These are phyloP conservation scores for honey bee (Apis mellifera) DNA, from an alignment of 1,140 invertebrate species.

Conservation along the genomic window Amel_HAv3.1 CM009944.2:4993501-4994000, in stretches of 20 bases:
- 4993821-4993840: constrained; percentile 16
- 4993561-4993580: constrained; percentile 89
- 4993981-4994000: constrained; percentile 85
- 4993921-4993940: constrained; percentile 83
- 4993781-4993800: neutral
- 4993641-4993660: constrained; percentile 87
- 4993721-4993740: too few species aligned
- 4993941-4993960: constrained; percentile 82
- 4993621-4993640: constrained; percentile 84
- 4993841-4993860: constrained; percentile 82
- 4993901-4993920: constrained; percentile 89
- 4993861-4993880: constrained; percentile 87
- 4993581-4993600: constrained; percentile 90
- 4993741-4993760: neutral
- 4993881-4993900: constrained; percentile 83
- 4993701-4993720: too few species aligned
- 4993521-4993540: constrained; percentile 86
- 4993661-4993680: constrained; percentile 82
- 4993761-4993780: neutral
- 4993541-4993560: constrained; percentile 86
- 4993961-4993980: constrained; percentile 87
- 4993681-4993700: neutral
- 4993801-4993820: neutral
- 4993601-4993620: constrained; percentile 86
- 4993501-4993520: constrained; percentile 83